phyloP scores from a whole-genome alignment of 2,113 vertebrate species.

The Apteryx owenii region DNA sequence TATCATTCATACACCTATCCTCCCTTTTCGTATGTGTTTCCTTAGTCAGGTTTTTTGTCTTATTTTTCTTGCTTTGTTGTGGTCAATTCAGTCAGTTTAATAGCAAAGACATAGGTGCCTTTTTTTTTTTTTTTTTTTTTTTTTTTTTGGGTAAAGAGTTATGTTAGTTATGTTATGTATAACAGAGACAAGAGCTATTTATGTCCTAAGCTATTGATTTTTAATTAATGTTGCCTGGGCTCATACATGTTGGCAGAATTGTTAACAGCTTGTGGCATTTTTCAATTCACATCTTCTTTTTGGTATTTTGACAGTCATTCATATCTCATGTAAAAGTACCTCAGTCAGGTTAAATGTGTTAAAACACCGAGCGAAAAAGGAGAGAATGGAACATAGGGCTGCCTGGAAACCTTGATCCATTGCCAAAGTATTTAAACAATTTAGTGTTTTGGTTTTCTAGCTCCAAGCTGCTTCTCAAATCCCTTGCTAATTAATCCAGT shows the following conservation, averaged over 20 bases:
- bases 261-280: conserved; percentile 87
- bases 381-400: conserved; percentile 80
- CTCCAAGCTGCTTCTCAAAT: conserved; percentile 86
- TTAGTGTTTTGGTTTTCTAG: conserved; percentile 87
- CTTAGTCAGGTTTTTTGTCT: conserved; percentile 52
- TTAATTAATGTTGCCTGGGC: conserved; percentile 85
- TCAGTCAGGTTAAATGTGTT: conserved; percentile 86
- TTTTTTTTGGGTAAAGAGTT: conserved; percentile 64
- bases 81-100: conserved; percentile 74
- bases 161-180: conserved; percentile 74
- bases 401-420: conserved; percentile 87
- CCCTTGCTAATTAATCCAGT: conserved; percentile 89
- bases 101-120: conserved; percentile 63
- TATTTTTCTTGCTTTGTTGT: conserved; percentile 76
- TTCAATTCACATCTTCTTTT: conserved; percentile 80
- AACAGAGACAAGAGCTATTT: conserved; percentile 80
- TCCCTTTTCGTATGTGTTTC: conserved; percentile 69
- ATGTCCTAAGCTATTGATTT: conserved; percentile 82
- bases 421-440: conserved; percentile 91
- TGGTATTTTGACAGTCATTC: conserved; percentile 86
- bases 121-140: too few species aligned
- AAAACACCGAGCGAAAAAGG: conserved; percentile 74
- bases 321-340: conserved; percentile 82
- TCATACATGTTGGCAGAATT: conserved; percentile 79
- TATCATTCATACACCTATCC: conserved; percentile 69